Percentiles rank a stretch among this genome's conserved stretches.
Evolutionary conservation across 2,113 vertebrate genomes (phyloP).

Genomic region (Setophaga petechia): DNA sequence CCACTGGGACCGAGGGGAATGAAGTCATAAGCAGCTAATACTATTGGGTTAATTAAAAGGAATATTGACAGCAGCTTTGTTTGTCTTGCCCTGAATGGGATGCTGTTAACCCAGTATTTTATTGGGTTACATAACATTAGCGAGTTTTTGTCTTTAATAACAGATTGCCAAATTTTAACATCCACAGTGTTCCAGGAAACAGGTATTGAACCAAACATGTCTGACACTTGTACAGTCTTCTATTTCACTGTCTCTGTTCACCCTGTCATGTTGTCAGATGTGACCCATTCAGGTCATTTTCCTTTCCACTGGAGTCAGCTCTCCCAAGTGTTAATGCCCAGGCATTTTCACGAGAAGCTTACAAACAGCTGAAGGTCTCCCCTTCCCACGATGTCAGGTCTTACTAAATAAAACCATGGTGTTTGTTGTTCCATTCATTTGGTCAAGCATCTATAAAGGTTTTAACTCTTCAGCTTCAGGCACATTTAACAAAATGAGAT

Average conservation of each 20-base stretch:
- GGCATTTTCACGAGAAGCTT: not conserved
- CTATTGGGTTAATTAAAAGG: slow-evolving; percentile 76
- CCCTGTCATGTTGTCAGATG: not conserved
- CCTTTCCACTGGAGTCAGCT: not conserved
- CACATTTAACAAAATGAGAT: not conserved
- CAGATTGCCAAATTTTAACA: slow-evolving; percentile 39
- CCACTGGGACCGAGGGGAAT: slow-evolving; percentile 56
- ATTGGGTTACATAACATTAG: slow-evolving; percentile 52
- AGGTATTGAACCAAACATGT: slow-evolving; percentile 15
- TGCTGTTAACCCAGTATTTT: slow-evolving; percentile 55
- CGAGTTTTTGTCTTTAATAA: slow-evolving; percentile 51
- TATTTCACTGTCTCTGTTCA: not conserved
- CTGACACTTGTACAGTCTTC: slow-evolving; percentile 8
- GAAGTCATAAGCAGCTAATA: slow-evolving; percentile 71
- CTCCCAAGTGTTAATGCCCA: not conserved
- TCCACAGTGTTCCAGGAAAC: not conserved
- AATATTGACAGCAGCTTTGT: slow-evolving; percentile 71
- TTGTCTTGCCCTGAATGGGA: slow-evolving; percentile 49
- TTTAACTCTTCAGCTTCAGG: not conserved
- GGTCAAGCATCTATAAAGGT: not conserved
- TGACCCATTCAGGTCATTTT: not conserved
- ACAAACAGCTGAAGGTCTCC: not conserved
- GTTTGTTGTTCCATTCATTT: not conserved
- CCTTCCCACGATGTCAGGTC: not conserved
- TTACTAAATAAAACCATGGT: not conserved